Conservation (phyloP, 2,113 vertebrate genomes). For the Protobothrops flavoviridis region DNA sequence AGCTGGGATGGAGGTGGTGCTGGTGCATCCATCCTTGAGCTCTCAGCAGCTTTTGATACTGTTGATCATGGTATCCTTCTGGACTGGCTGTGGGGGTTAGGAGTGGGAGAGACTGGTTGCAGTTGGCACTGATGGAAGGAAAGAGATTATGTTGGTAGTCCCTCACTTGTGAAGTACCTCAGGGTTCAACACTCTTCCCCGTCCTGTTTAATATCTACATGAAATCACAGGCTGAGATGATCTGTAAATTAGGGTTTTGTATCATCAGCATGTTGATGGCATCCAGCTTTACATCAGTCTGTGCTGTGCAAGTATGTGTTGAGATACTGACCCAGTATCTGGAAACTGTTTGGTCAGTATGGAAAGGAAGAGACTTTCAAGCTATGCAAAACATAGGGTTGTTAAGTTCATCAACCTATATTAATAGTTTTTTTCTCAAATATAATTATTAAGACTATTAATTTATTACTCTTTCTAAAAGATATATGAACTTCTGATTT, state of each 20-base stretch:
- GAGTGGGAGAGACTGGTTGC: background rate
- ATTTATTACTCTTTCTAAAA: background rate
- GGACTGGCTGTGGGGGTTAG: background rate
- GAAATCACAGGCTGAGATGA: background rate
- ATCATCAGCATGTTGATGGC: background rate
- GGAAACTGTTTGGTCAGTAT: background rate
- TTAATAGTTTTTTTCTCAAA: background rate
- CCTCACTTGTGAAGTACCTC: background rate
- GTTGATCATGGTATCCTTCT: background rate
- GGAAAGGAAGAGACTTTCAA: background rate
- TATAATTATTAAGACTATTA: background rate
- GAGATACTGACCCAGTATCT: background rate
- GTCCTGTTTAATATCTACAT: background rate
- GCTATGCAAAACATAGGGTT: background rate
- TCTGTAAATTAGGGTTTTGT: background rate
- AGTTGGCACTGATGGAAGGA: background rate
- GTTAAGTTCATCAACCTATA: background rate
- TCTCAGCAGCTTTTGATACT: too few species aligned
- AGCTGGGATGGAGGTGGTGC: background rate
- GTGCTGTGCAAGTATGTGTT: background rate
- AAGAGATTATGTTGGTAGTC: background rate
- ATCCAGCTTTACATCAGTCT: background rate
- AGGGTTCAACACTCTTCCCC: background rate
- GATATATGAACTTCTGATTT: background rate
- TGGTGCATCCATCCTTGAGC: background rate